phyloP scores from a whole-genome alignment of 1,140 invertebrate species.

The Aleiodes sp. region DNA sequence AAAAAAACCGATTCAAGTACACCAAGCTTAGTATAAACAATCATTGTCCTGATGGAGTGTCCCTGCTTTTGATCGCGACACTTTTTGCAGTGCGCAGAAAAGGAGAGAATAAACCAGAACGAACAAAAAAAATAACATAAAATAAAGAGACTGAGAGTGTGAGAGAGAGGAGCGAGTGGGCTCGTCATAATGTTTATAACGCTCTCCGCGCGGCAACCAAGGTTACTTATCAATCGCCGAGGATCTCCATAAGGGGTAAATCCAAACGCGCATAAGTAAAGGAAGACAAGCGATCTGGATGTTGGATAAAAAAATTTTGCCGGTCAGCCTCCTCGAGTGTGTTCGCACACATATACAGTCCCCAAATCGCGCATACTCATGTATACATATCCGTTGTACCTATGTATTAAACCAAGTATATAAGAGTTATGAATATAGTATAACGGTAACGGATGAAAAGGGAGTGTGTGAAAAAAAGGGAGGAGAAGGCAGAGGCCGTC shows the following conservation, averaged over 20 bases:
- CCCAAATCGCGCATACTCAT: no score
- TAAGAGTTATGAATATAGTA: conserved; percentile 6
- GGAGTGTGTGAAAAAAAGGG: conserved; percentile 17
- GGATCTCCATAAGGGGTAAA: conserved; percentile 20
- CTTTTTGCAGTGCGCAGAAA: conserved; percentile 10
- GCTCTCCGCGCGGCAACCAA: neutral
- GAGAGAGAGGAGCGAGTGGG: conserved; percentile 4
- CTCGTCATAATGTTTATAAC: conserved; percentile 17
- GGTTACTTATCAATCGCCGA: conserved; percentile 6
- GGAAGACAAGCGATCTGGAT: conserved; percentile 10
- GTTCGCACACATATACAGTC: conserved; percentile 5
- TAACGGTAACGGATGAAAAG: neutral
- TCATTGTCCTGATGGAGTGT: neutral
- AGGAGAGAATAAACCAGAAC: neutral
- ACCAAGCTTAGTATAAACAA: conserved; percentile 15
- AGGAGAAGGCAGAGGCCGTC: neutral
- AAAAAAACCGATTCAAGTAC: neutral
- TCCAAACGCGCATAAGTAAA: conserved; percentile 4
- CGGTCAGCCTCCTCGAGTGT: neutral
- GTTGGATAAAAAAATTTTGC: conserved; percentile 13
- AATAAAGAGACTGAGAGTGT: neutral
- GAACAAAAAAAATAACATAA: conserved; percentile 14
- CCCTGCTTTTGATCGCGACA: neutral
- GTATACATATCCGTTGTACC: neutral
- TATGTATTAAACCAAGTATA: neutral